Base-by-base conservation (phyloP, 2,888 invertebrate genomes). In the Cephus pulcher region DNA sequence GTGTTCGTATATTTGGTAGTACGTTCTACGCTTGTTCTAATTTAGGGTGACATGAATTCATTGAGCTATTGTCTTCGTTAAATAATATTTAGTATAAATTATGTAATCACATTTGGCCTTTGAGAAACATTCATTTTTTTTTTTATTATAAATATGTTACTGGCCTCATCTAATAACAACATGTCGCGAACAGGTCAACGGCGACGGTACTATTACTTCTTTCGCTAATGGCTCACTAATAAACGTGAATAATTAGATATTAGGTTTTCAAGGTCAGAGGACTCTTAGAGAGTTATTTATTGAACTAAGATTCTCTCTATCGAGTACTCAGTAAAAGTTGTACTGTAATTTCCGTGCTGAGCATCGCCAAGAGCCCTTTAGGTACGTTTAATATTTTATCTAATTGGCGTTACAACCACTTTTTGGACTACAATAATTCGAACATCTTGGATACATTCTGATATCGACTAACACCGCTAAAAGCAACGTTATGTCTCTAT, bases 271-370 rank as follows among this genome's bases (percentile, higher is more conserved):
- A 56, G 33, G 83, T 82, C 83, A 83, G 77, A 80, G 82, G 78
- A 81, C 80, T 70, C 82, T 80, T 84, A 79, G 74, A 81, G 76
- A 34, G 79, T 76, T 86, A 88, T 86, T 88, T 89, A 89, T 88
- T 89, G 85, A 87, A 87, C 82, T 83, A 86, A 88, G 88, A 86
- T 84, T 83, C 82, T 84, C 83, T 84, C 84, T 87, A 86, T 88
- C 87, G 86, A 84, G 85, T 86, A 88, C 87, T 87, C 40, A 23
- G 23, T 87, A 83, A 86, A 88, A 88, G 86, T 87, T 87, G 87
- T 86, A 88, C 86, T 85, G 74, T 80, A 81, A 81, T 80, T 78
- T 32, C 11, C 78, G 80, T 80, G 78, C 80, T 80, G 82, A 81
- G 76, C 81, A 75, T 84, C 77, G 76, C 82, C 76, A 79, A 83